phyloP scores from a whole-genome alignment of 2,797 vertebrate genomes.

The Pelobates cultripes region DNA sequence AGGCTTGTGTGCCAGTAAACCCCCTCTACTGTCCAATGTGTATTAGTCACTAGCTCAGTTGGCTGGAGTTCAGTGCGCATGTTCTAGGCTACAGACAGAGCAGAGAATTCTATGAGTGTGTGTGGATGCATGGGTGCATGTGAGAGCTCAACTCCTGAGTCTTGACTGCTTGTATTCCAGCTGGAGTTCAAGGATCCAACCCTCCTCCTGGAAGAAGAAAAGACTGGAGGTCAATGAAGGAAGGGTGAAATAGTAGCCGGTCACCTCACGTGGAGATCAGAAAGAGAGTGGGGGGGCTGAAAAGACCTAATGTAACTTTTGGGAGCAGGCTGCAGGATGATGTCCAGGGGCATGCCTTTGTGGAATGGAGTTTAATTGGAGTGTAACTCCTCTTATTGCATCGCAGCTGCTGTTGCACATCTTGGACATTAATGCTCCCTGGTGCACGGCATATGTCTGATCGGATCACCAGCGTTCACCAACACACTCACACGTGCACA shows the following conservation, averaged over 20 bases:
- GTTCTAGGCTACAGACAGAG: background rate
- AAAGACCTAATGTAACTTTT: background rate
- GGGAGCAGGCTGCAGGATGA: background rate
- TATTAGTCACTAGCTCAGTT: background rate
- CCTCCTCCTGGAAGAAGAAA: background rate
- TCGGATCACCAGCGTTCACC: constrained; percentile 32
- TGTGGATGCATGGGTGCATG: background rate
- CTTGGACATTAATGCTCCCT: constrained; percentile 33
- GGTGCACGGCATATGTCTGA: constrained; percentile 43
- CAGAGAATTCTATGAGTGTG: background rate
- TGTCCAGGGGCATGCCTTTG: constrained; percentile 26
- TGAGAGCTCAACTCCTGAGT: background rate
- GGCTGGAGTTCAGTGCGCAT: constrained; percentile 22
- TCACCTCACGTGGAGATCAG: background rate
- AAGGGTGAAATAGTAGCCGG: background rate
- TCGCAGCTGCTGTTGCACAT: constrained; percentile 20
- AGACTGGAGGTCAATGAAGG: background rate
- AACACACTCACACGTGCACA: background rate
- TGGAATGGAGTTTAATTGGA: constrained; percentile 52
- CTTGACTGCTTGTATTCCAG: background rate
- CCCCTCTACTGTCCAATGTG: background rate
- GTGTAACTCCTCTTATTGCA: constrained; percentile 23
- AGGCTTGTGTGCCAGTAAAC: too few species aligned
- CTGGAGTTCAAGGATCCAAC: background rate
- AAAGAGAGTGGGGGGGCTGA: too few species aligned